phyloP scores from a whole-genome alignment of 2,888 invertebrate genomes.

The Hydrotaea diabolus region DNA sequence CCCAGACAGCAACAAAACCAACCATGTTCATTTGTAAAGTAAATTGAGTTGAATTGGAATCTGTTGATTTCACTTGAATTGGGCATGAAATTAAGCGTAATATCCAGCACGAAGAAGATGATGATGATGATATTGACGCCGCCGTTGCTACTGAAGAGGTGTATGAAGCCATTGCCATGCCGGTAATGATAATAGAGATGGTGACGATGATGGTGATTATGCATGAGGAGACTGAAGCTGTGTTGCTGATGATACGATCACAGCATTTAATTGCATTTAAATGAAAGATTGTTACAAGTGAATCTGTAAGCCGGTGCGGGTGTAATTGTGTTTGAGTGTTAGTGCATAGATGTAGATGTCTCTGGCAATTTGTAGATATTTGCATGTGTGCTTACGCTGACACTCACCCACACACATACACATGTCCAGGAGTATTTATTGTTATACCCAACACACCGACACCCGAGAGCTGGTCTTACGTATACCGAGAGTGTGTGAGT shows the following conservation, averaged over 20 bases:
- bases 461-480: too few relatives aligned
- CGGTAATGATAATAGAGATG: not conserved
- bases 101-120: not conserved
- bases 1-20: not conserved
- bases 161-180: not conserved
- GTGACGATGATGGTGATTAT: not conserved
- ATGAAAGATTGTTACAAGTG: slow-evolving; percentile 26
- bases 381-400: not conserved
- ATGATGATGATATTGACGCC: not conserved
- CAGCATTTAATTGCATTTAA: slow-evolving; percentile 48
- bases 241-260: slow-evolving; percentile 40
- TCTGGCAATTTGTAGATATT: not conserved
- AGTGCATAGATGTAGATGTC: not conserved
- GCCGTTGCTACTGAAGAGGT: not conserved
- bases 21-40: slow-evolving; percentile 24
- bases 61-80: slow-evolving; percentile 32
- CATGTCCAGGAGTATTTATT: not conserved
- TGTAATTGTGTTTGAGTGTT: not conserved
- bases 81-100: slow-evolving; percentile 25
- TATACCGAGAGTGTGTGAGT: too few relatives aligned
- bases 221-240: not conserved
- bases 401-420: too few relatives aligned
- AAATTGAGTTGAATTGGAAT: slow-evolving; percentile 33
- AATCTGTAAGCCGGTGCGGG: not conserved
- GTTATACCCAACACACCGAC: not conserved